Base-by-base conservation (phyloP, 2,888 invertebrate genomes). In the Mantis religiosa region DNA sequence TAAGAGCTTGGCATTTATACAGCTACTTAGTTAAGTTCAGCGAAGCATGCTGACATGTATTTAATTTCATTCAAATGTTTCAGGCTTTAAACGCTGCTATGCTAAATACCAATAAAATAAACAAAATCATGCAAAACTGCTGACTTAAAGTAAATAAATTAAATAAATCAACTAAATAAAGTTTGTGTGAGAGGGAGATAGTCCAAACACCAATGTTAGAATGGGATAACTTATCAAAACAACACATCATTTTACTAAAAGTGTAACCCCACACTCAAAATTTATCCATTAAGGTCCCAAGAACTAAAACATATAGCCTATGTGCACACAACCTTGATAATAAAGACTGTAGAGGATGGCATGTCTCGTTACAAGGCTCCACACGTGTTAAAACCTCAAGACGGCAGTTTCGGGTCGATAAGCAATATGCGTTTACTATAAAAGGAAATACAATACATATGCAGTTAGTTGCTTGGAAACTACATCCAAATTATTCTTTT, bases 181-280 rank as follows among this genome's bases (percentile, higher is more conserved):
- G 83, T 41, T 25, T 88, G 88, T 89, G 88, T 89, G 88, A 84
- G 87, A 85, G 83, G 87, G 88, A 89, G 88, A 89, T 54, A 89
- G 88, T 83, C 88, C 85, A 88, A 87, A 88, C 89, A 89, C 85
- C 85, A 28, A 85, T 81, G 47, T 84, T 87, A 88, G 82, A 85
- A 41, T 83, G 54, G 41, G 85, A 89, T 89, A 81, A 83, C 54
- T 71, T 86, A 88, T 82, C 27, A 71, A 15, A 27, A 27, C 27
- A 34, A 87, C 27, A 83, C 27, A 71, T 54, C 27, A 71, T 54
- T 54, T 54, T 12, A 54, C 20, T 54, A 54, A 41, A 71, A 25
- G 54, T 71, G 41, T 41, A 41, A 71, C 54, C n/a, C 54, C 54
- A 71, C 54, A 71, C 54, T 71, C 54, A 71, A 12, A 41, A 71